These are phyloP conservation scores for Brotula barbata DNA, from an alignment of 2,797 vertebrate species.

Conservation along the genomic window DNA sequence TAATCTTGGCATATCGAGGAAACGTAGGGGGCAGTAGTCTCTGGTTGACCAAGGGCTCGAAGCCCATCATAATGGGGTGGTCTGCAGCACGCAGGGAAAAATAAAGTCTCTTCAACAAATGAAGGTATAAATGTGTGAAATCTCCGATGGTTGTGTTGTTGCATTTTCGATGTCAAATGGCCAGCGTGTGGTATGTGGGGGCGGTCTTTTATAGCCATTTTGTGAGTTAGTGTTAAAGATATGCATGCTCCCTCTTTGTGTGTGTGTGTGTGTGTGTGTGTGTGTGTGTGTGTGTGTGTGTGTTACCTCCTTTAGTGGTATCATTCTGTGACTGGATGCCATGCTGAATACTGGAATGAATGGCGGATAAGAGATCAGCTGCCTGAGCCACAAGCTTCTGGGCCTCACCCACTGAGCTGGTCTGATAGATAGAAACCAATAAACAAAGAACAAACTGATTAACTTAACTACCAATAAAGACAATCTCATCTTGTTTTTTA, in stretches of 20 bases:
- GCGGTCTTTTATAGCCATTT: background rate
- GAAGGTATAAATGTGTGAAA: background rate
- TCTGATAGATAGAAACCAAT: slow-evolving; percentile 75
- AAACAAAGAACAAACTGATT: slow-evolving; percentile 3
- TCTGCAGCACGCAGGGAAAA: slow-evolving; percentile 76
- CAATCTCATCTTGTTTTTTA: no score
- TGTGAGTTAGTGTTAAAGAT: slow-evolving; percentile 1
- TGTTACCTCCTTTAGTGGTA: slow-evolving; percentile 96
- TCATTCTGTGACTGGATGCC: slow-evolving; percentile 98
- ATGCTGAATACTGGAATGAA: slow-evolving; percentile 92
- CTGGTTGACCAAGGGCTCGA: slow-evolving; percentile 98
- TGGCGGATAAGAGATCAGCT: slow-evolving; percentile 89
- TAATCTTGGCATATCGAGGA: slow-evolving; percentile 98
- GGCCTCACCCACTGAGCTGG: slow-evolving; percentile 93
- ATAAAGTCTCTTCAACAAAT: no score
- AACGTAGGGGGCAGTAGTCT: slow-evolving; percentile 96
- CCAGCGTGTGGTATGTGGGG: background rate
- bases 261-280: slow-evolving; percentile 1
- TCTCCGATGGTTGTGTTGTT: background rate
- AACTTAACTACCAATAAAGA: background rate
- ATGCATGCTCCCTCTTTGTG: no score
- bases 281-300: background rate
- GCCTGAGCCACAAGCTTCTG: slow-evolving; percentile 96
- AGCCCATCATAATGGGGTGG: slow-evolving; percentile 99
- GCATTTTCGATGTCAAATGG: background rate